Percentiles rank a stretch among this genome's conserved stretches.
These are phyloP conservation scores for Megamerina dolium DNA, from an alignment of 2,888 invertebrate species.

Conservation along the genomic window DNA sequence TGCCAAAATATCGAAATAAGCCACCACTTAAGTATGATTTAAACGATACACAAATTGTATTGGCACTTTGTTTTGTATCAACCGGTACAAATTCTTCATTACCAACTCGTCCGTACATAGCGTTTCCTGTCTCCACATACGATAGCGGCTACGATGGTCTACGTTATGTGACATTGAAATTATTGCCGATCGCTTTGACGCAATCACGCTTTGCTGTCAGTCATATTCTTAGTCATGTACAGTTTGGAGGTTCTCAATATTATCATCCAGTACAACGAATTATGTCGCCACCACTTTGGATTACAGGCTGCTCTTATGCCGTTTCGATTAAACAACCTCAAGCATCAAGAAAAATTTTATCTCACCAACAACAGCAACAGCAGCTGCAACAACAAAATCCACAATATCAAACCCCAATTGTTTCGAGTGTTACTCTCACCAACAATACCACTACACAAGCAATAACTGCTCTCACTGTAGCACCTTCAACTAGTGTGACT, in stretches of 20 bases:
- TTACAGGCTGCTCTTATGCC: conserved; percentile 24
- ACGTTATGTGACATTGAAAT: conserved; percentile 23
- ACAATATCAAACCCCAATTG: too few species aligned
- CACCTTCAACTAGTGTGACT: background rate
- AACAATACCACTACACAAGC: background rate
- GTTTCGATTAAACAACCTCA: conserved; percentile 24
- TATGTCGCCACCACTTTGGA: conserved; percentile 26
- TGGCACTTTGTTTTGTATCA: conserved; percentile 28
- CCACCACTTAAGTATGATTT: conserved; percentile 29
- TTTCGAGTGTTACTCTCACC: too few species aligned
- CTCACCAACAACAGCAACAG: background rate
- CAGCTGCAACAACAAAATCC: conserved; percentile 1
- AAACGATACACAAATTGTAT: conserved; percentile 33
- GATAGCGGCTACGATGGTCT: conserved; percentile 25
- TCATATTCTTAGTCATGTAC: conserved; percentile 24
- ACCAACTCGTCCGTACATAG: conserved; percentile 19
- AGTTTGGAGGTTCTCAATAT: conserved; percentile 23
- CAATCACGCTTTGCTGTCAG: conserved; percentile 28
- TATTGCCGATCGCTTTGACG: conserved; percentile 29
- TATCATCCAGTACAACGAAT: conserved; percentile 26
- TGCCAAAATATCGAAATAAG: conserved; percentile 33
- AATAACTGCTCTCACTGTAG: background rate
- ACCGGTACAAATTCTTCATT: conserved; percentile 26
- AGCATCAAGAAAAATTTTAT: too few species aligned
- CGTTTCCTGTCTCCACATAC: conserved; percentile 20